Conservation (phyloP, 2,797 vertebrate species). For the Channa striata region DNA sequence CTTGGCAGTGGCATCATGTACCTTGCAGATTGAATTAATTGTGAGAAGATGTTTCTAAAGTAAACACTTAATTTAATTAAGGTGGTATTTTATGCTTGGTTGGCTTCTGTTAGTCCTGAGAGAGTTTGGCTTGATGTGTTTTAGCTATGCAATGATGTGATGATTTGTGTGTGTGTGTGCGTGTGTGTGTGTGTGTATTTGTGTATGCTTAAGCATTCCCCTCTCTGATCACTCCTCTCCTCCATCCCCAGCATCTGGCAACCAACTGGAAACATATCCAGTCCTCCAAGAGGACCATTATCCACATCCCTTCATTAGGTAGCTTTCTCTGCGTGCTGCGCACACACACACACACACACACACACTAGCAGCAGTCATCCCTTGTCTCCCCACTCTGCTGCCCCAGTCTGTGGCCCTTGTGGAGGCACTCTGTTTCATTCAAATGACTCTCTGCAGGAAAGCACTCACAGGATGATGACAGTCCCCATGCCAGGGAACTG, state of each 20-base stretch:
- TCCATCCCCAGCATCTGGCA: constrained; percentile 96
- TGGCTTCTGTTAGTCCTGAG: constrained; percentile 90
- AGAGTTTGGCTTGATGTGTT: constrained; percentile 85
- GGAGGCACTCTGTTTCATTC: constrained; percentile 94
- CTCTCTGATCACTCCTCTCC: constrained; percentile 91
- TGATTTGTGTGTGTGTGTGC: constrained; percentile 79
- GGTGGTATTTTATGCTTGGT: constrained; percentile 98
- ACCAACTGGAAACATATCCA: constrained; percentile 99
- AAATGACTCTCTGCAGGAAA: constrained; percentile 97
- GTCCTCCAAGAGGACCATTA: constrained; percentile 98
- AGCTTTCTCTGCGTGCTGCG: constrained; percentile 73
- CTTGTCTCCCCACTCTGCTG: constrained; percentile 85
- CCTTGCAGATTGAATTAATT: constrained; percentile 99
- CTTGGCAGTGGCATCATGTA: constrained; percentile 98
- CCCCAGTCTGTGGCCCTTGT: constrained; percentile 94
- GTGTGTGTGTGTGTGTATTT: constrained; percentile 21
- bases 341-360: constrained; percentile 50
- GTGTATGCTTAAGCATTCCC: constrained; percentile 74
- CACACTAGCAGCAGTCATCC: constrained; percentile 89
- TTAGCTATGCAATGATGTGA: constrained; percentile 87
- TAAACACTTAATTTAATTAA: constrained; percentile 99
- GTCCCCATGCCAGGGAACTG: constrained; percentile 90
- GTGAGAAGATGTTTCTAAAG: constrained; percentile 97
- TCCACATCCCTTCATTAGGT: constrained; percentile 99
- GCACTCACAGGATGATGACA: constrained; percentile 96